These are phyloP conservation scores for Eueides isabella DNA, from an alignment of 1,140 invertebrate species.

Conservation along the genomic window DNA sequence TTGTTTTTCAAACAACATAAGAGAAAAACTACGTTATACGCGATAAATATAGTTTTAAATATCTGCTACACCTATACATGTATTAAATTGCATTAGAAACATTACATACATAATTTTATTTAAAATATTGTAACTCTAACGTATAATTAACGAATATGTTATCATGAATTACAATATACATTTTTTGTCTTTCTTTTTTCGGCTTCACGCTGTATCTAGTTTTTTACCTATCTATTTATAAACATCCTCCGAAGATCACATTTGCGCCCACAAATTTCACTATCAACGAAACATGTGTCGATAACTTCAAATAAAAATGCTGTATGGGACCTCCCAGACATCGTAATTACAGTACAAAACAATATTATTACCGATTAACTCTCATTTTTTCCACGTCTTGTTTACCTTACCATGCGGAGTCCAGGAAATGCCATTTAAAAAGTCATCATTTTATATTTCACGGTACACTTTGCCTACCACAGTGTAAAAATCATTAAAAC, in stretches of 20 bases:
- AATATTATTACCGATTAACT: neutral
- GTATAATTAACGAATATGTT: too few species aligned
- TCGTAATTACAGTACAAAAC: neutral
- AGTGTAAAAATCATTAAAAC: slow-evolving; percentile 30
- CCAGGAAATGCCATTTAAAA: slow-evolving; percentile 12
- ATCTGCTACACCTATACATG: too few species aligned
- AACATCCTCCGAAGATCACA: too few species aligned
- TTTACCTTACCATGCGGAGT: neutral
- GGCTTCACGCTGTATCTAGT: too few species aligned
- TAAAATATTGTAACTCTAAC: too few species aligned
- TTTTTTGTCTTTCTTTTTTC: too few species aligned
- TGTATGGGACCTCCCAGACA: neutral
- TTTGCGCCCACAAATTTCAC: neutral
- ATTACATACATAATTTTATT: too few species aligned
- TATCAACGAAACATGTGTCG: neutral
- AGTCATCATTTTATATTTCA: slow-evolving; percentile 4
- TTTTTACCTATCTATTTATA: too few species aligned
- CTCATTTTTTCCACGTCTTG: slow-evolving; percentile 1
- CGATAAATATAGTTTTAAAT: too few species aligned
- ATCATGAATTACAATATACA: too few species aligned
- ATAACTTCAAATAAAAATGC: neutral
- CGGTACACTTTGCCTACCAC: slow-evolving; percentile 9
- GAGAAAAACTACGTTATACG: neutral
- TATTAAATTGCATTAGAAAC: too few species aligned
- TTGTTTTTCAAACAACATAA: neutral